Base-by-base conservation (phyloP, 2,113 vertebrate species). In the Gymnarchus niloticus region DNA sequence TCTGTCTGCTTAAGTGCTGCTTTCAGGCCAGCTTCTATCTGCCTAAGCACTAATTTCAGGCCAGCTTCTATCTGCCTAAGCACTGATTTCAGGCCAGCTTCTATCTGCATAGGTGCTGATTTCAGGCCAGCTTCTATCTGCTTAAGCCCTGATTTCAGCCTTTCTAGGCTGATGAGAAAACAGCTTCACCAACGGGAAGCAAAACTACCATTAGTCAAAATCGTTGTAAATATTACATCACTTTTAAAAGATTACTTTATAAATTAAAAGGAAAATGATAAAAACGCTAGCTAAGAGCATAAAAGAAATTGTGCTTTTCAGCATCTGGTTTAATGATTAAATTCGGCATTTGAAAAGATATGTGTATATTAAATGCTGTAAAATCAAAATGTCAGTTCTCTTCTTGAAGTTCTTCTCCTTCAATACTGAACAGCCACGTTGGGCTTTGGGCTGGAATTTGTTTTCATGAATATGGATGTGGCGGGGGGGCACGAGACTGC, bases 81-180 rank as follows among this genome's bases (percentile, higher is more conserved):
- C n/a, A n/a, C n/a, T n/a, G n/a, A n/a, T n/a, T n/a, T n/a, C n/a
- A n/a, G n/a, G n/a, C n/a, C n/a, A n/a, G n/a, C n/a, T n/a, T n/a
- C n/a, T n/a, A n/a, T n/a, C n/a, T n/a, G n/a, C n/a, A n/a, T n/a
- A n/a, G n/a, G n/a, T n/a, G n/a, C n/a, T n/a, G n/a, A n/a, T n/a
- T 56, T 44, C 9, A 25, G 10, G 49, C n/a, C n/a, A 54, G 14
- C 41, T 46, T 37, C 41, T 46, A 3, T 56, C 49, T 82, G 48
- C 10, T 33, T 82, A 33, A 82, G 48, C 6, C 48, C 49, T 61
- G 85, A 65, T 37, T 28, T 57, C 25, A 80, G 54, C 46, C 23
- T 85, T 86, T 88, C 84, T 86, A 69, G 69, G 69, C 85, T 78
- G 77, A 81, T 57, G 51, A 44, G 21, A 41, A 28, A 56, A 59